A percentile compares a stretch with the other conserved stretches of the same genome.
Evolutionary conservation across 2,888 invertebrate genomes (phyloP).

Genomic region (Lithosia quadra): DNA sequence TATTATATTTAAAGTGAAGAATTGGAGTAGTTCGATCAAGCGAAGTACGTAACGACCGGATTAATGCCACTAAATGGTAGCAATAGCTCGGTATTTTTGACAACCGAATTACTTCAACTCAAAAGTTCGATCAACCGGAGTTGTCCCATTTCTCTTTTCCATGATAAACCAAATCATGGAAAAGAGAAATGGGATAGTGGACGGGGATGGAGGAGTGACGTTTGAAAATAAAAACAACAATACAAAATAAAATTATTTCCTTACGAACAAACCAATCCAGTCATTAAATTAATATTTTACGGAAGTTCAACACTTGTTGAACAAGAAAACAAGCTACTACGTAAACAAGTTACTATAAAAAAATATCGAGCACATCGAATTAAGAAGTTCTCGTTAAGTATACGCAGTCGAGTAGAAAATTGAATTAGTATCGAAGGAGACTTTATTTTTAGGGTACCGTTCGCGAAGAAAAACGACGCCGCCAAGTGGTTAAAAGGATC

Average conservation of each 20-base stretch:
- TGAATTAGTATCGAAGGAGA: conserved; percentile 69
- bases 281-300: conserved; percentile 11
- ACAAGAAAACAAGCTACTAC: conserved; percentile 37
- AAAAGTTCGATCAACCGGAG: too few relatives aligned
- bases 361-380: conserved; percentile 65
- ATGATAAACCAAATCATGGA: too few relatives aligned
- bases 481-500: not conserved
- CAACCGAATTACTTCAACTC: too few relatives aligned
- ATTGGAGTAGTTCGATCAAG: too few relatives aligned
- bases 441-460: conserved; percentile 54
- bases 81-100: too few relatives aligned
- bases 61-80: too few relatives aligned
- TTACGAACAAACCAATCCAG: not conserved
- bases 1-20: too few relatives aligned
- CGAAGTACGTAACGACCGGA: too few relatives aligned
- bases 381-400: conserved; percentile 70
- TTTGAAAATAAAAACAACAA: too few relatives aligned
- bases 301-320: conserved; percentile 18
- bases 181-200: too few relatives aligned
- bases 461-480: conserved; percentile 14
- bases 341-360: conserved; percentile 53
- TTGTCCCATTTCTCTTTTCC: too few relatives aligned
- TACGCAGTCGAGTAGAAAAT: conserved; percentile 67
- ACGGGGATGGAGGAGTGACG: too few relatives aligned
- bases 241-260: not conserved